Evolutionary conservation across 2,113 vertebrate genomes (phyloP), one percentile per base, ranked within the genome.

Genomic region (Sinocyclocheilus anophthalmus): DNA sequence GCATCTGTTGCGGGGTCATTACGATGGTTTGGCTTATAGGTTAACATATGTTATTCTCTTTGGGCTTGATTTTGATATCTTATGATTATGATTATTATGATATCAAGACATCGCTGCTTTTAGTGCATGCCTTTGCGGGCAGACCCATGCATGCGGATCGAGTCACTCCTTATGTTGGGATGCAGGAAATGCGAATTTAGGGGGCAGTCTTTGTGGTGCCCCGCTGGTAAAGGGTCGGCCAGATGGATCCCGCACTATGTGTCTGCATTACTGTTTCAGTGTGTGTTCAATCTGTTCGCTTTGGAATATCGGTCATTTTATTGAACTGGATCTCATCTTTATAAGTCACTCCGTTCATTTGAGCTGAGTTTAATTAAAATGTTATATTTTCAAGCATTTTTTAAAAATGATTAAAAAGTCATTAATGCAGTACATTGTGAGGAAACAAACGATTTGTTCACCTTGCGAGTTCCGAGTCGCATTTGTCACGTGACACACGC

Each of bases 141-240:
- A 33, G 76, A n/a, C 76, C 4, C 7, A 0, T 22, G 18, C 1
- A 24, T 13, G 9, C 37, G 33, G 76, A 30, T 30, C 30, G 30
- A 30, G 76, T 39, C 77, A 24, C 20, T 61, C 5, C 33, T 59
- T n/a, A 79, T 57, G 26, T 24, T 33, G 39, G 59, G 50, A 57
- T 79, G 67, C 53, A 37, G 24, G 55, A 42, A 42, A 61, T 57
- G 76, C 73, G 80, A 79, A 88, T 76, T 26, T 37, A 85, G 65
- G 90, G 90, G 87, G 85, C 86, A 59, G 86, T 81, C 87, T 42
- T 80, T 72, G 70, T 63, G 81, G 69, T 81, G 86, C 30, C 63
- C 59, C 59, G 53, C 72, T 26, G 22, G 79, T 75, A 6, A 69
- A 3, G 30, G 61, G 80, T 90, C 83, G 57, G 85, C 78, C 82